Evolutionary conservation across 2,888 invertebrate genomes (phyloP).

Genomic region (Drosophila vallismaia): DNA sequence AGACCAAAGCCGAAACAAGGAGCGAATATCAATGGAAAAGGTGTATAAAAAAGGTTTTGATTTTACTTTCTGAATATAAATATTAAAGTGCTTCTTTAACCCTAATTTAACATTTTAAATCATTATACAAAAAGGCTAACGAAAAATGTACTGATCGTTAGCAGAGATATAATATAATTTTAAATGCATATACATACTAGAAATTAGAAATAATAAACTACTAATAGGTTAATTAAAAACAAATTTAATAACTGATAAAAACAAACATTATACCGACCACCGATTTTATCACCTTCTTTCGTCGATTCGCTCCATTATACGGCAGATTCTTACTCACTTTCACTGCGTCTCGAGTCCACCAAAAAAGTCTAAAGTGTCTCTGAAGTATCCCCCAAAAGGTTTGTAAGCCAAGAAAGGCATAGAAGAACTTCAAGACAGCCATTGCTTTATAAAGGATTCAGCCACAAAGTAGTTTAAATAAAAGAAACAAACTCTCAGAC

Average conservation of each 20-base stretch:
- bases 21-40: conserved; percentile 1
- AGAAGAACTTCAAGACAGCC: conserved; percentile 24
- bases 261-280: conserved; percentile 1
- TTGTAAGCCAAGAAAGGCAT: conserved; percentile 59
- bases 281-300: conserved; percentile 35
- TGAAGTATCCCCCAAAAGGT: conserved; percentile 58
- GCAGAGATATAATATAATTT: neutral
- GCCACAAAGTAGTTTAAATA: conserved; percentile 11
- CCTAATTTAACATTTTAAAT: neutral
- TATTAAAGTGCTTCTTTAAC: neutral
- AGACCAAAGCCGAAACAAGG: conserved; percentile 38
- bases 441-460: conserved; percentile 15
- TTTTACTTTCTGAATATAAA: neutral
- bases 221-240: neutral
- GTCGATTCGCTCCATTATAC: conserved; percentile 56
- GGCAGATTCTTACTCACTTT: conserved; percentile 43
- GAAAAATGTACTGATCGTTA: neutral
- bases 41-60: neutral
- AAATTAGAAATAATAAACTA: neutral
- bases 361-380: conserved; percentile 19
- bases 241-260: neutral
- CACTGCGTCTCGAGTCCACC: conserved; percentile 38
- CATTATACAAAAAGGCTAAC: neutral
- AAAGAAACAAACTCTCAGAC: conserved; percentile 10
- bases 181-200: neutral